Evolutionary conservation across 1,140 invertebrate species (phyloP).

Genomic region (Sminthurides bifidus): DNA sequence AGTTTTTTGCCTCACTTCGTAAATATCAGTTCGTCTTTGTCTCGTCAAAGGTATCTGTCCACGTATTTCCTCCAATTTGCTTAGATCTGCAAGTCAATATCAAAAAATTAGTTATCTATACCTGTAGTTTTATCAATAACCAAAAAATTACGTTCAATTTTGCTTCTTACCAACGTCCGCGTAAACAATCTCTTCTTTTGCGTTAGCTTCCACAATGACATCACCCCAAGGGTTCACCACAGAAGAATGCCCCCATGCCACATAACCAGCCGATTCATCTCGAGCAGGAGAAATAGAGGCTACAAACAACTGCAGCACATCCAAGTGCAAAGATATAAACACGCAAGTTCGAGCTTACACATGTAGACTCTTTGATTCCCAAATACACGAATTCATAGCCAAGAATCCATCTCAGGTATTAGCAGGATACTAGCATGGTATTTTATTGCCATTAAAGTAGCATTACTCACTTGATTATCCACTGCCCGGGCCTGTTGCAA

Average conservation of each 20-base stretch:
- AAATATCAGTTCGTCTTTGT: conserved; percentile 69
- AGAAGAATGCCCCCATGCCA: conserved; percentile 79
- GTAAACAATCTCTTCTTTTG: conserved; percentile 57
- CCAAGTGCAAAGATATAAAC: neutral
- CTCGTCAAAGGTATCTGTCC: conserved; percentile 62
- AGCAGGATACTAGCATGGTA: neutral
- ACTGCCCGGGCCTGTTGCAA: conserved; percentile 64
- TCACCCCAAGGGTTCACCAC: conserved; percentile 74
- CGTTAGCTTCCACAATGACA: conserved; percentile 55
- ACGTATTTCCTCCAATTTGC: conserved; percentile 58
- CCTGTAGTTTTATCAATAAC: neutral
- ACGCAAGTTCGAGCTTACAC: too few species aligned
- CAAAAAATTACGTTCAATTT: neutral
- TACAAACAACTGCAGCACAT: conserved; percentile 37
- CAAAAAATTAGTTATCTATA: neutral
- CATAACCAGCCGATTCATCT: conserved; percentile 56
- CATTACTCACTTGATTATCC: conserved; percentile 66
- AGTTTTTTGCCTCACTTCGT: too few species aligned
- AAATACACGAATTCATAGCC: too few species aligned
- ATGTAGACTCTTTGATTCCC: too few species aligned
- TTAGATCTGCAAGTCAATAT: conserved; percentile 48
- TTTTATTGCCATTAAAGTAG: neutral
- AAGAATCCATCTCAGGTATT: neutral
- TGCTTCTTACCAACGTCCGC: conserved; percentile 53
- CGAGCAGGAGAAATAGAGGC: conserved; percentile 42